phyloP scores from a whole-genome alignment of 2,797 vertebrate genomes.

The Poliocrania exsul region DNA sequence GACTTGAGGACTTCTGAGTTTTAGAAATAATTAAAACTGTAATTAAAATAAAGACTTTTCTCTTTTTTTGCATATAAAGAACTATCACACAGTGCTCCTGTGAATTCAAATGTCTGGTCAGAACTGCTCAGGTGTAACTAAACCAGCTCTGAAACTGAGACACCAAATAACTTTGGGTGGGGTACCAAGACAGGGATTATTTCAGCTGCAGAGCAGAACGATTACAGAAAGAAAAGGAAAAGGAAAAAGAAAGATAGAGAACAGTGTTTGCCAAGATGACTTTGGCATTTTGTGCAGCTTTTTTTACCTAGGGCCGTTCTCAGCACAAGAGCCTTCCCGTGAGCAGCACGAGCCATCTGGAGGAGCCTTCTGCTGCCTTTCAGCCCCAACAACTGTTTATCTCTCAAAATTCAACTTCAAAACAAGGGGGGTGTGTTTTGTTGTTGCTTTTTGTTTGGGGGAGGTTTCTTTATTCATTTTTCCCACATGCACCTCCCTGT shows the following conservation, averaged over 20 bases:
- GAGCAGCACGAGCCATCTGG: slow-evolving; percentile 9
- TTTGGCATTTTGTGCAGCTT: neutral
- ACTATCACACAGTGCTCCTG: neutral
- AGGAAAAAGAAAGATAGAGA: neutral
- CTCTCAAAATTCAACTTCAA: neutral
- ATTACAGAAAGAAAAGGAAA: neutral
- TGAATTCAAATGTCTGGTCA: neutral
- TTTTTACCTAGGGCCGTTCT: neutral
- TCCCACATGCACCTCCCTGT: neutral
- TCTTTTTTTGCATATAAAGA: neutral
- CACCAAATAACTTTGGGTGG: neutral
- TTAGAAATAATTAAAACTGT: neutral
- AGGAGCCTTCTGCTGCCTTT: slow-evolving; percentile 12
- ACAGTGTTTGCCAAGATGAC: neutral
- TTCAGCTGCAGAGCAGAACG: neutral
- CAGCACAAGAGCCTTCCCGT: neutral
- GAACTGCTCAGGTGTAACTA: neutral
- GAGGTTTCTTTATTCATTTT: too few species aligned
- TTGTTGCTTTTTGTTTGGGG: neutral
- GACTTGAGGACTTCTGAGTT: neutral
- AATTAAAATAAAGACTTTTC: neutral
- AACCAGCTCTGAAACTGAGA: neutral
- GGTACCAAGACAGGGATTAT: neutral
- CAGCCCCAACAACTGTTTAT: neutral
- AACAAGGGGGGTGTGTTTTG: neutral